Evolutionary conservation across 2,888 invertebrate species (phyloP).

Genomic region (Dryococelus australis): DNA sequence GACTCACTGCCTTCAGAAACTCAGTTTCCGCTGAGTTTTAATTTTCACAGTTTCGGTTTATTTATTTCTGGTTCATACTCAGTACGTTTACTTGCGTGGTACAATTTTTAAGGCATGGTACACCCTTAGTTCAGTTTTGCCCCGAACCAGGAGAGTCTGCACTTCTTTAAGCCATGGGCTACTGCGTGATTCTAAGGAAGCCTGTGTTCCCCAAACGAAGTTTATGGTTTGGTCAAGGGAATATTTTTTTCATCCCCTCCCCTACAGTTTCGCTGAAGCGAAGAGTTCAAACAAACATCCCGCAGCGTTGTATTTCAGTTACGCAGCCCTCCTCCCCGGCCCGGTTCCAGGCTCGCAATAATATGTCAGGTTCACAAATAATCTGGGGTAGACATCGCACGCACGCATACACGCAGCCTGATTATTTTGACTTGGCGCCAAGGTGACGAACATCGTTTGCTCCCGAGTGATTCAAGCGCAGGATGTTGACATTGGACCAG

Average conservation of each 20-base stretch:
- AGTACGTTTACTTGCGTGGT: too few relatives aligned
- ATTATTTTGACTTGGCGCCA: not conserved
- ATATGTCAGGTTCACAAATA: slow-evolving; percentile 16
- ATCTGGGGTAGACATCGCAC: not conserved
- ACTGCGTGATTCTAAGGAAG: not conserved
- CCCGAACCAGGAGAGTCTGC: not conserved
- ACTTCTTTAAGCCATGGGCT: not conserved
- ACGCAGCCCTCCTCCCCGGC: not conserved
- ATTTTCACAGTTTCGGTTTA: too few relatives aligned
- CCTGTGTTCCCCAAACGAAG: not conserved
- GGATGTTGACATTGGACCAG: slow-evolving; percentile 16
- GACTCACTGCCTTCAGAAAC: too few relatives aligned
- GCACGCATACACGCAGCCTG: not conserved
- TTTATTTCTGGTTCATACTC: too few relatives aligned
- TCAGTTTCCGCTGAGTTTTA: too few relatives aligned
- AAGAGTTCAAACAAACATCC: not conserved
- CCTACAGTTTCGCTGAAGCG: not conserved
- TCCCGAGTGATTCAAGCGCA: not conserved
- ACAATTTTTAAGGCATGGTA: not conserved
- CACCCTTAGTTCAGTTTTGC: slow-evolving; percentile 7
- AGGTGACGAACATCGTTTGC: not conserved
- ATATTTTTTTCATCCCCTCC: not conserved
- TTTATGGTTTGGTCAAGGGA: not conserved
- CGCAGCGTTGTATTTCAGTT: not conserved
- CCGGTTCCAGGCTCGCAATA: not conserved